Conservation (phyloP, 2,113 vertebrate genomes). For the Aptenodytes patagonicus region DNA sequence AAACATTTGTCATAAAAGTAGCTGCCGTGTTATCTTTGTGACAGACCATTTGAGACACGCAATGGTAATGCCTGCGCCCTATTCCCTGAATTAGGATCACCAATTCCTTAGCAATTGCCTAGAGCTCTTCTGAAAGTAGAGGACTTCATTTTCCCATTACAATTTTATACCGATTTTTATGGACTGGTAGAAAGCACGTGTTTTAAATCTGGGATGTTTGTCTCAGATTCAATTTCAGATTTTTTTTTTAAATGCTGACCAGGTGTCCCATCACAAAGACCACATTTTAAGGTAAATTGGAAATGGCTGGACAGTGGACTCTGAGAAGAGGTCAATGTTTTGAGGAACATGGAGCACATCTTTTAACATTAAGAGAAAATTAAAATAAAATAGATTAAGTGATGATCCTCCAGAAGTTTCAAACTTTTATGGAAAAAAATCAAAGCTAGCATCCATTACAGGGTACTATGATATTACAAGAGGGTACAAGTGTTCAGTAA, state of each 20-base stretch:
- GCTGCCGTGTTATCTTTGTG: constrained; percentile 54
- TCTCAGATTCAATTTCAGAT: not conserved
- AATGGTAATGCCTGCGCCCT: constrained; percentile 21
- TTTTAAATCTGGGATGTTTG: not conserved
- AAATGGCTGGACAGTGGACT: not conserved
- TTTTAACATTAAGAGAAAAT: not conserved
- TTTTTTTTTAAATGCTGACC: not conserved
- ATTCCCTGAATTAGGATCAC: constrained; percentile 63
- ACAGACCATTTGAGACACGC: constrained; percentile 51
- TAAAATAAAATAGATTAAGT: not conserved
- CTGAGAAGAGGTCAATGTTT: not conserved
- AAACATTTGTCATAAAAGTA: constrained; percentile 29
- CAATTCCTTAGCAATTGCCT: constrained; percentile 41
- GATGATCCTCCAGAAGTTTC: not conserved
- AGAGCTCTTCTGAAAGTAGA: constrained; percentile 1
- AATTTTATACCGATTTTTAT: constrained; percentile 34
- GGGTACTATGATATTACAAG: not conserved
- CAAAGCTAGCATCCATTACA: not conserved
- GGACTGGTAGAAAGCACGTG: not conserved
- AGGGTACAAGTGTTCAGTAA: not conserved
- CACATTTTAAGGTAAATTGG: not conserved
- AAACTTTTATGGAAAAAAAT: not conserved
- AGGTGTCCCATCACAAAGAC: not conserved
- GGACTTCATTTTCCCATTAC: constrained; percentile 29
- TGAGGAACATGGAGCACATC: not conserved